Base-by-base conservation (phyloP, 2,113 vertebrate species). In the Coregonus clupeaformis region DNA sequence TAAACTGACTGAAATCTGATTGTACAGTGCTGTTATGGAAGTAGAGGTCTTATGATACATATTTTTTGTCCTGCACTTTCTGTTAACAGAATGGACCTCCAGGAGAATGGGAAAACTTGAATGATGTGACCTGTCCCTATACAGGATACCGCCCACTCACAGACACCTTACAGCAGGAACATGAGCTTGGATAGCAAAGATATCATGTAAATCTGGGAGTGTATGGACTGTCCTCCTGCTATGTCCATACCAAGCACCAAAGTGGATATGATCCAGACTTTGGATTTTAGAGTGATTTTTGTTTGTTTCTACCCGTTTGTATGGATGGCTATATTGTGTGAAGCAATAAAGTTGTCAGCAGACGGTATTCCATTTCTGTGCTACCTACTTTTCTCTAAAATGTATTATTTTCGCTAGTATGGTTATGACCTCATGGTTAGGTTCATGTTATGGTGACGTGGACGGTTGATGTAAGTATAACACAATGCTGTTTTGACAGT, bases 41-140 rank as follows among this genome's bases (percentile, higher is more conserved):
- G 36, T 59, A 20, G 55, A 42, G 2, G 36, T n/a, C 16, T 62
- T 62, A 12, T 22, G 24, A n/a, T 65, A 24, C 12, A 25, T 27
- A 9, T 45, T 30, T 29, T 22, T 76, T 84, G n/a, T 0, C 32
- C 45, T 74, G n/a, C n/a, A n/a, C n/a, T 60, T 32, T 6, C n/a
- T 1, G 57, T 45, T 93, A 88, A 78, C 91, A 99, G 98, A 83
- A 94, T 97, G 94, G 98, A 99, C 77, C 87, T 94, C 0, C 90
- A 95, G 0, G 98, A 99, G 91, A 98, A 98, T 59, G 98, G 98
- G 73, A 99, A 99, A 89, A n/a, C n/a, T n/a, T n/a, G n/a, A n/a
- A 86, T 98, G 96, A 87, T 97, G 57, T 60, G 20, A 60, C n/a
- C 20, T 22, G 57, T 60, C 20, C 9, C 57, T 60, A 0, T 22